Base-by-base conservation (phyloP, 2,888 invertebrate genomes). In the Bellardia bayeri region DNA sequence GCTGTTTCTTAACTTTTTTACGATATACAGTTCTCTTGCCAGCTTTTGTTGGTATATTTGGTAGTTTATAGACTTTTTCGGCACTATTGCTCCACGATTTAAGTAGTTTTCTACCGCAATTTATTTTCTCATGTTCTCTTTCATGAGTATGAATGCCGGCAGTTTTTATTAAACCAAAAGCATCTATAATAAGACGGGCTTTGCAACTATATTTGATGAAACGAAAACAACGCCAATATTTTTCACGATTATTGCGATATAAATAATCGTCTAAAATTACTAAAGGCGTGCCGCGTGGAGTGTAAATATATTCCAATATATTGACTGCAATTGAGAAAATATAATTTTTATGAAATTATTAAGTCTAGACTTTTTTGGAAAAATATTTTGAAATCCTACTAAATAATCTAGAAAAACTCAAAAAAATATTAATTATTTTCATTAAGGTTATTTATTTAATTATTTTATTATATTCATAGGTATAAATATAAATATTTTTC, bases 171-270 rank as follows among this genome's bases (percentile, higher is more conserved):
- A 89, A 78, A 23, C 89, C 89, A 75, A 90, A 88, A 5, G 89
- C 81, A 61, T 90, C 90, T 54, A 91, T 88, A 82, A 91, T 92
- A 5, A 92, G 86, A 45, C 91, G 91, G 61, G 91, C 91, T 81
- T 88, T 90, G 82, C 92, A 92, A 84, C 90, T 90, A 71, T 90
- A 89, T 88, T 91, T 91, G 9, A 91, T 90, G 76, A 91, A 91
- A 14, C 91, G 90, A 63, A 91, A 89, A 51, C 92, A 92, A 66
- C 92, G 89, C 92, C 92, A 92, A 83, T 92, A 92, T 85, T 90
- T 91, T 33, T 89, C 90, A 11, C 92, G 91, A 89, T 92, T 92
- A 75, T 90, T 91, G 6, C 92, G 91, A 90, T 90, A 92, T 33
- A 92, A 89, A 89, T 90, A 92, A 80, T 91, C 90, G 64, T 91